A percentile compares a stretch with the other conserved stretches of the same genome.
These are phyloP conservation scores for Eurypyga helias DNA, from an alignment of 2,113 vertebrate species.

Conservation along the genomic window DNA sequence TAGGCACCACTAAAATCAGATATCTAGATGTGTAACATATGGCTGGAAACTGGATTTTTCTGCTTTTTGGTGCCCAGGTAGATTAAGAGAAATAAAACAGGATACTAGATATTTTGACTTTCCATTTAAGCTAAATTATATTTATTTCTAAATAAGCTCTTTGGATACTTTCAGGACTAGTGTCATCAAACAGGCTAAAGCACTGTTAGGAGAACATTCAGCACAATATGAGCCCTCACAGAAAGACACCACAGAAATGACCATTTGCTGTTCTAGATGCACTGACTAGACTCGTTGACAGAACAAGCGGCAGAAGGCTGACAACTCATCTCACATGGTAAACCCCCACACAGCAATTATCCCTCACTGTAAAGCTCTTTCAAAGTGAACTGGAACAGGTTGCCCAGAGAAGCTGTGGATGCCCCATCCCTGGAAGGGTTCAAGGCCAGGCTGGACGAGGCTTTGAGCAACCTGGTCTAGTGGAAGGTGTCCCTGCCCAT, in stretches of 20 bases:
- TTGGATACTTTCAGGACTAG: background rate
- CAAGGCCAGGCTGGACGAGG: too few species aligned
- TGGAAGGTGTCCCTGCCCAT: too few species aligned
- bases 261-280: background rate
- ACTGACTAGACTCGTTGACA: background rate
- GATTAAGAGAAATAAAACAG: background rate
- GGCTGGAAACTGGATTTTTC: background rate
- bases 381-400: too few species aligned
- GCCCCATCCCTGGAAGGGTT: too few species aligned
- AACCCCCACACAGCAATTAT: fast-evolving
- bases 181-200: background rate
- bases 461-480: too few species aligned
- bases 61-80: background rate
- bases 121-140: background rate
- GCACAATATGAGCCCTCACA: background rate
- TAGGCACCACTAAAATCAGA: background rate
- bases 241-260: background rate
- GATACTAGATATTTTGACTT: background rate
- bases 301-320: background rate
- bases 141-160: background rate
- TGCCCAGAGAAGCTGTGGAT: too few species aligned
- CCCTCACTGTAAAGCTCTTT: background rate
- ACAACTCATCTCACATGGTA: background rate
- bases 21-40: background rate
- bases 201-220: background rate